Evolutionary conservation across 2,888 invertebrate species (phyloP).

Genomic region (Lochmaea crataegi): DNA sequence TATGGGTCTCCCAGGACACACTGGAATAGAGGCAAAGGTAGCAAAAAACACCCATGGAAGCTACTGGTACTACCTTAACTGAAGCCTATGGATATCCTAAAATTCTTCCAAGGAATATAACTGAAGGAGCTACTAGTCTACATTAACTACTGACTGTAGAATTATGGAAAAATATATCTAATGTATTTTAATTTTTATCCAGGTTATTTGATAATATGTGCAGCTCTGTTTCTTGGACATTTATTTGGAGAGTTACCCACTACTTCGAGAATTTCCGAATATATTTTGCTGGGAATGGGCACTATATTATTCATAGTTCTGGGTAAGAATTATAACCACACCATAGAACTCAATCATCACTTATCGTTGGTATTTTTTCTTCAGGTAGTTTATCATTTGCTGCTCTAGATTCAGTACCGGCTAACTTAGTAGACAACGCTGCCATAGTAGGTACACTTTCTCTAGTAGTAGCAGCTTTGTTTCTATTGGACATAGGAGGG

Average conservation of each 20-base stretch:
- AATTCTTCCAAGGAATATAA: no score
- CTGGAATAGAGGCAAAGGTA: no score
- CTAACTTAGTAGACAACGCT: conserved; percentile 76
- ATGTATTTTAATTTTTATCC: not conserved
- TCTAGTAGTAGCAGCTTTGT: conserved; percentile 74
- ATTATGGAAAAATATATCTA: no score
- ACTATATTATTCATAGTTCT: conserved; percentile 76
- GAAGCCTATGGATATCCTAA: no score
- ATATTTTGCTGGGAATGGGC: conserved; percentile 77
- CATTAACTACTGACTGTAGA: no score
- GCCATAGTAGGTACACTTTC: conserved; percentile 77
- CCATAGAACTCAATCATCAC: not conserved
- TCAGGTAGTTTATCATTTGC: conserved; percentile 77
- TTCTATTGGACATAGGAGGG: conserved; percentile 75
- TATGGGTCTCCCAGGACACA: no score
- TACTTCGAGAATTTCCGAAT: conserved; percentile 73
- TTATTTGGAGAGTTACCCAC: conserved; percentile 74
- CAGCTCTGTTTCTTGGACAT: conserved; percentile 75
- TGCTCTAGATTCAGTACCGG: conserved; percentile 77
- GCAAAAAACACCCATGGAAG: no score
- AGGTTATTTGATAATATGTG: conserved; percentile 75
- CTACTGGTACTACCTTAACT: no score
- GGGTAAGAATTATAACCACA: conserved; percentile 64
- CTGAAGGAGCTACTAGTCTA: no score
- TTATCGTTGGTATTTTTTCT: conserved; percentile 33